A percentile compares a stretch with the other conserved stretches of the same genome.
phyloP scores from a whole-genome alignment of 2,797 vertebrate species.

The Poecilia picta region DNA sequence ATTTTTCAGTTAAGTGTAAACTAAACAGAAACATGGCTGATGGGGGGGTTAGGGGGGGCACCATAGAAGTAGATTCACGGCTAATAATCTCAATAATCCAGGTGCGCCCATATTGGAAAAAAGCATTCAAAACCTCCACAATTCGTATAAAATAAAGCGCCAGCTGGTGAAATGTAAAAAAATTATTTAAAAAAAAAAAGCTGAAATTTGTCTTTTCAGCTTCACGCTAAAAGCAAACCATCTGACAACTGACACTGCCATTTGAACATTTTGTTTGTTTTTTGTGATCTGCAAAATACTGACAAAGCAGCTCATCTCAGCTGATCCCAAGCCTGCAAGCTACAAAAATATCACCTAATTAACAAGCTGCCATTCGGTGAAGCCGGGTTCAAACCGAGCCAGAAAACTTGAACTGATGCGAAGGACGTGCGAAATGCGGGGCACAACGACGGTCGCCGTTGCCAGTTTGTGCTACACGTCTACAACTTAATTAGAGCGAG shows the following conservation, averaged over 20 bases:
- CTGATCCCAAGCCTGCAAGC: slow-evolving; percentile 9
- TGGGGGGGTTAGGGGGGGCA: background rate
- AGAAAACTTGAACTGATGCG: slow-evolving; percentile 29
- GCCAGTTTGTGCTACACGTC: slow-evolving; percentile 26
- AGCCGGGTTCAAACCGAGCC: slow-evolving; percentile 21
- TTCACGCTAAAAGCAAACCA: background rate
- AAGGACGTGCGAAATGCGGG: slow-evolving; percentile 9
- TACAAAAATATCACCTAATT: slow-evolving; percentile 14
- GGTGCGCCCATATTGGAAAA: background rate
- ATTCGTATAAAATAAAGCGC: background rate
- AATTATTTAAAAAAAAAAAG: background rate
- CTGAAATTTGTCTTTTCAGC: background rate
- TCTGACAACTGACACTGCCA: background rate
- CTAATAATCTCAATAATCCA: slow-evolving; percentile 7
- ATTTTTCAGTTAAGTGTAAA: slow-evolving; percentile 25
- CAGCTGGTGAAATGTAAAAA: background rate
- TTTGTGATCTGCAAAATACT: background rate
- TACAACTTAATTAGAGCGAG: slow-evolving; percentile 10
- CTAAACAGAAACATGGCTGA: background rate
- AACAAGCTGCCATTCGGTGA: slow-evolving; percentile 49
- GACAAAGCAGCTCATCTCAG: background rate
- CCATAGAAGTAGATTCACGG: background rate
- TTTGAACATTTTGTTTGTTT: background rate
- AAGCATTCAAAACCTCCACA: background rate
- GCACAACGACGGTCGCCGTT: background rate